These are phyloP conservation scores for Cerastis rubricosa DNA, from an alignment of 2,888 invertebrate genomes.

Conservation along the genomic window DNA sequence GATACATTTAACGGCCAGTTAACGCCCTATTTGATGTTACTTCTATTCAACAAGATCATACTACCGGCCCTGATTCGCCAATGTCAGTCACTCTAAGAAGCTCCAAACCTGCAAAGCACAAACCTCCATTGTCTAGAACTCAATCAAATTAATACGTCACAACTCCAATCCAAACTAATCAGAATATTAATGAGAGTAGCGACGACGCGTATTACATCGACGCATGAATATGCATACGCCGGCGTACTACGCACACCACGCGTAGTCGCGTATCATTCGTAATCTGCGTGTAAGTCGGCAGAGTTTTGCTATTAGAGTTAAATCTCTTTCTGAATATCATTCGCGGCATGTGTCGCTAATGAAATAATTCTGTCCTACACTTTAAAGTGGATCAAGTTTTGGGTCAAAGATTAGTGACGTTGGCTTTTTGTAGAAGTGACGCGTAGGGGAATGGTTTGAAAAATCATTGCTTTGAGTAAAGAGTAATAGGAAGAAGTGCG, in stretches of 20 bases:
- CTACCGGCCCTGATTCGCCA: not conserved
- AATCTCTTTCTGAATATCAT: constrained; percentile 75
- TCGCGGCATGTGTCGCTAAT: constrained; percentile 76
- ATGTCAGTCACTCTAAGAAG: not conserved
- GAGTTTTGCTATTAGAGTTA: constrained; percentile 68
- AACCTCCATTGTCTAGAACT: constrained; percentile 45
- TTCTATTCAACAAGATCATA: not conserved
- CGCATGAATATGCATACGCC: constrained; percentile 76
- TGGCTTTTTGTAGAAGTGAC: constrained; percentile 36
- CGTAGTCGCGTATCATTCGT: constrained; percentile 55
- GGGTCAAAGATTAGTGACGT: constrained; percentile 57
- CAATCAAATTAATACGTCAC: constrained; percentile 58
- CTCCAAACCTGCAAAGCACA: not conserved
- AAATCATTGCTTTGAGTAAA: not conserved
- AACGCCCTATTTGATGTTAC: not conserved
- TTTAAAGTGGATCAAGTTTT: constrained; percentile 69
- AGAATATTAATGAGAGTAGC: constrained; percentile 74
- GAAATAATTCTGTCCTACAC: constrained; percentile 73
- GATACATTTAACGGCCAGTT: not conserved
- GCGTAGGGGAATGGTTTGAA: not conserved
- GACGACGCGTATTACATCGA: constrained; percentile 72
- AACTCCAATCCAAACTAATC: constrained; percentile 70
- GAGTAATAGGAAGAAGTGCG: not conserved
- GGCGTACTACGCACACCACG: constrained; percentile 36
- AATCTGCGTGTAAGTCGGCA: constrained; percentile 70